These are phyloP conservation scores for Scotopteryx bipunctaria DNA, from an alignment of 2,888 invertebrate genomes.

Conservation along the genomic window DNA sequence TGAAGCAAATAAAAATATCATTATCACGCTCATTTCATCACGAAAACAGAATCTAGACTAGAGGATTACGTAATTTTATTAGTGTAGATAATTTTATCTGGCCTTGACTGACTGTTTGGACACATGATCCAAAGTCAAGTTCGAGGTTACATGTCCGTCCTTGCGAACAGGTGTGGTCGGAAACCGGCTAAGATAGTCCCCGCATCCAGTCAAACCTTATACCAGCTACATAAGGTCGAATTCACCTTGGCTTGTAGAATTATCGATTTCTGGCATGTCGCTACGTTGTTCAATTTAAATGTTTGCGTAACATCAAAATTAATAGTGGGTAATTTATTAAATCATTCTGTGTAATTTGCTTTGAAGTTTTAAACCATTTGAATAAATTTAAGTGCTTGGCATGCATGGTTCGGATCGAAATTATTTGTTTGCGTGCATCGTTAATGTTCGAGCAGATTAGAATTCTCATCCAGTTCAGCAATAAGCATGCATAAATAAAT, in stretches of 20 bases:
- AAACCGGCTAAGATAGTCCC: conserved; percentile 13
- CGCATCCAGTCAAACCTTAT: neutral
- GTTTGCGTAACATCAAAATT: conserved; percentile 18
- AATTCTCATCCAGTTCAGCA: neutral
- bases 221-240: neutral
- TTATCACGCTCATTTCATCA: conserved; percentile 1
- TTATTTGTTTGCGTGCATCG: conserved; percentile 2
- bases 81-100: conserved; percentile 20
- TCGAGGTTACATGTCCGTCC: conserved; percentile 30
- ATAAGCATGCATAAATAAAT: no score
- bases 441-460: conserved; percentile 1
- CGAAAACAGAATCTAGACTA: conserved; percentile 4
- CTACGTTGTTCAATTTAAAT: conserved; percentile 20
- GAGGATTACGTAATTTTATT: conserved; percentile 24
- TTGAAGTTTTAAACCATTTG: conserved; percentile 13
- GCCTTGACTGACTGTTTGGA: conserved; percentile 26
- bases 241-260: neutral
- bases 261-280: conserved; percentile 23
- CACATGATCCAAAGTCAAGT: conserved; percentile 29
- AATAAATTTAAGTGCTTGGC: conserved; percentile 7
- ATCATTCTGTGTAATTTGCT: conserved; percentile 12
- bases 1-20: neutral
- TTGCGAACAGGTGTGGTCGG: conserved; percentile 26
- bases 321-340: conserved; percentile 15
- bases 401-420: conserved; percentile 1